phyloP scores from a whole-genome alignment of 2,888 invertebrate species.

The Andrena haemorrhoa region DNA sequence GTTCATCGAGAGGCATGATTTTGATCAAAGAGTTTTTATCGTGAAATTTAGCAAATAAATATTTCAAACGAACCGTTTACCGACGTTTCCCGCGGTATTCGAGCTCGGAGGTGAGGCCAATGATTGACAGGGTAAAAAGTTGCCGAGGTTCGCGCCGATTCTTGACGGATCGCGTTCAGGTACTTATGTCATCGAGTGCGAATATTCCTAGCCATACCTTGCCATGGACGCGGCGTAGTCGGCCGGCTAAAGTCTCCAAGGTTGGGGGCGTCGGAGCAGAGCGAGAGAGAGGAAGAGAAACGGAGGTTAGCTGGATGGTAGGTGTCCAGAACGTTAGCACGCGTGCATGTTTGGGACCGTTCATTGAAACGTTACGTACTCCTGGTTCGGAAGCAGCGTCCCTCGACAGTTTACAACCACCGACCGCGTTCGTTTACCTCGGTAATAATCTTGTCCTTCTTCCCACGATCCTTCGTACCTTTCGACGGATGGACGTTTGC shows the following conservation, averaged over 20 bases:
- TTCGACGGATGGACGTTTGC: constrained; percentile 67
- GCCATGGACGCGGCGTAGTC: not conserved
- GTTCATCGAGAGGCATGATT: constrained; percentile 59
- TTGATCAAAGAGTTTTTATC: constrained; percentile 60
- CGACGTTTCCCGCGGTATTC: constrained; percentile 4
- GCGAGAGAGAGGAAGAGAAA: not conserved
- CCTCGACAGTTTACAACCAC: constrained; percentile 71
- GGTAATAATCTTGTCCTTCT: constrained; percentile 75
- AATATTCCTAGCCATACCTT: too few relatives aligned
- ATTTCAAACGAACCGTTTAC: constrained; percentile 33
- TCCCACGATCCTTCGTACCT: constrained; percentile 57
- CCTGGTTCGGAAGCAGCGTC: constrained; percentile 49
- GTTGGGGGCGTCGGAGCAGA: not conserved
- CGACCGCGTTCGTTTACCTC: constrained; percentile 71
- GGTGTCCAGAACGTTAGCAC: not conserved
- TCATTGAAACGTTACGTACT: constrained; percentile 63
- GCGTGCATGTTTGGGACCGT: constrained; percentile 25
- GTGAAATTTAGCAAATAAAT: constrained; percentile 53
- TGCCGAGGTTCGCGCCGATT: not conserved
- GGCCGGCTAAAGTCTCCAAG: not conserved
- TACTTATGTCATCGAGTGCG: too few relatives aligned
- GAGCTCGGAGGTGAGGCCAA: not conserved
- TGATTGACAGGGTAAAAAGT: not conserved
- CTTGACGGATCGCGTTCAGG: not conserved
- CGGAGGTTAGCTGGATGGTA: constrained; percentile 4